Evolutionary conservation across 2,888 invertebrate species (phyloP).

Genomic region (Trypoxylon attenuatum): DNA sequence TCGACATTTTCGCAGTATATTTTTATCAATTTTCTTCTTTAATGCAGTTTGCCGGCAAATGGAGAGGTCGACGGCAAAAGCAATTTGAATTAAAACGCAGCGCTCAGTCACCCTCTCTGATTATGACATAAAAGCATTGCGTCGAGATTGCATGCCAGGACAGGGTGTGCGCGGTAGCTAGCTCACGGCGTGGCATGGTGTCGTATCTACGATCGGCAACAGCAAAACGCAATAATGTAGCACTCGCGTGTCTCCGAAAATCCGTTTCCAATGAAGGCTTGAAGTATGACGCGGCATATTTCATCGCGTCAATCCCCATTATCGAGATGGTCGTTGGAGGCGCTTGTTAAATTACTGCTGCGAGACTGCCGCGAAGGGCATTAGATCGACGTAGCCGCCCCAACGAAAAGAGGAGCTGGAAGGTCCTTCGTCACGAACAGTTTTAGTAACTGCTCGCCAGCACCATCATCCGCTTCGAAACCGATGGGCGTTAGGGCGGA

Average conservation of each 20-base stretch:
- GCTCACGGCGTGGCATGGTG: no score
- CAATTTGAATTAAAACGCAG: no score
- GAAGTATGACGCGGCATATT: not conserved
- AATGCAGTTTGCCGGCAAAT: no score
- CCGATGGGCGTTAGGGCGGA: conserved; percentile 16
- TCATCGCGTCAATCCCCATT: conserved; percentile 1
- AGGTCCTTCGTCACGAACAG: not conserved
- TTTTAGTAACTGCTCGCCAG: not conserved
- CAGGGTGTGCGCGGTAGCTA: no score
- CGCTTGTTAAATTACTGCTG: not conserved
- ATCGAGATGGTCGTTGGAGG: not conserved
- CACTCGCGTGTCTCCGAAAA: not conserved
- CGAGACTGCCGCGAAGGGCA: not conserved
- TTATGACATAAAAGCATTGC: not conserved
- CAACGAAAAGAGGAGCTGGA: not conserved
- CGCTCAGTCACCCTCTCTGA: no score
- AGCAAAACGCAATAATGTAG: not conserved
- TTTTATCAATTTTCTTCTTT: no score
- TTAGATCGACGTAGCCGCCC: not conserved
- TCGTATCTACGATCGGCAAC: not conserved
- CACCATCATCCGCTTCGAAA: not conserved
- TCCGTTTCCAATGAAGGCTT: not conserved
- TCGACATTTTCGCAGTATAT: no score
- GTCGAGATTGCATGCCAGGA: not conserved
- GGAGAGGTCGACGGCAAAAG: no score